Conservation (phyloP, 1,140 invertebrate species). For the Drosophila paulistorum region DNA sequence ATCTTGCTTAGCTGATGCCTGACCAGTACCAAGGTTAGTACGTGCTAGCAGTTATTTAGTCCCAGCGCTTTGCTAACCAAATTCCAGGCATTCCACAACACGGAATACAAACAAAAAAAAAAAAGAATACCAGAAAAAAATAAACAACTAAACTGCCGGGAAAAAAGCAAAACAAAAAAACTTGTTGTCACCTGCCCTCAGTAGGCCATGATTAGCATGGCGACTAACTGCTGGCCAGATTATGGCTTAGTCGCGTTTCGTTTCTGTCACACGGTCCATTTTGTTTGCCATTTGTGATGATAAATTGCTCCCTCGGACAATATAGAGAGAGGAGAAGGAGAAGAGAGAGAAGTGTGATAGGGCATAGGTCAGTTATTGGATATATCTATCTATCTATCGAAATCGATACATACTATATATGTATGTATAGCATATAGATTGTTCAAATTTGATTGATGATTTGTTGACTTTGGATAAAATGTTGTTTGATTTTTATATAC, state of each 20-base stretch:
- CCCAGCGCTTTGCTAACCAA: slow-evolving; percentile 1
- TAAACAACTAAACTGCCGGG: neutral
- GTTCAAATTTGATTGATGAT: slow-evolving; percentile 68
- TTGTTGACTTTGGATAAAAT: slow-evolving; percentile 53
- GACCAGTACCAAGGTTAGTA: slow-evolving; percentile 15
- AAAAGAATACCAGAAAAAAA: neutral
- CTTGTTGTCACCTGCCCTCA: slow-evolving; percentile 20
- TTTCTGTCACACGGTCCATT: slow-evolving; percentile 50
- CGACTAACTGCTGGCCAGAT: slow-evolving; percentile 49
- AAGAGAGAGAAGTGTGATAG: neutral
- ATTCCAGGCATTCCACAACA: slow-evolving; percentile 9
- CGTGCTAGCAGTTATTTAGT: slow-evolving; percentile 22
- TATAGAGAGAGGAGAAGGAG: too few relatives aligned
- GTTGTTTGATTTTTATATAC: slow-evolving; percentile 58
- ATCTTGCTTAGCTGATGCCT: slow-evolving; percentile 58
- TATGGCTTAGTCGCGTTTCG: slow-evolving; percentile 27
- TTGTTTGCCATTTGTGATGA: slow-evolving; percentile 74
- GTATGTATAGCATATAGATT: slow-evolving; percentile 16
- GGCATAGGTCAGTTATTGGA: slow-evolving; percentile 73
- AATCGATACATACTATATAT: neutral
- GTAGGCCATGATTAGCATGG: slow-evolving; percentile 60
- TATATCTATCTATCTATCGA: slow-evolving; percentile 28
- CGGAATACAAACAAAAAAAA: neutral
- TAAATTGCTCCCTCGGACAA: slow-evolving; percentile 53
- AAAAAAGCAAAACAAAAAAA: slow-evolving; percentile 18